Base-by-base conservation (phyloP, 2,797 vertebrate species). In the Podarcis lilfordi region DNA sequence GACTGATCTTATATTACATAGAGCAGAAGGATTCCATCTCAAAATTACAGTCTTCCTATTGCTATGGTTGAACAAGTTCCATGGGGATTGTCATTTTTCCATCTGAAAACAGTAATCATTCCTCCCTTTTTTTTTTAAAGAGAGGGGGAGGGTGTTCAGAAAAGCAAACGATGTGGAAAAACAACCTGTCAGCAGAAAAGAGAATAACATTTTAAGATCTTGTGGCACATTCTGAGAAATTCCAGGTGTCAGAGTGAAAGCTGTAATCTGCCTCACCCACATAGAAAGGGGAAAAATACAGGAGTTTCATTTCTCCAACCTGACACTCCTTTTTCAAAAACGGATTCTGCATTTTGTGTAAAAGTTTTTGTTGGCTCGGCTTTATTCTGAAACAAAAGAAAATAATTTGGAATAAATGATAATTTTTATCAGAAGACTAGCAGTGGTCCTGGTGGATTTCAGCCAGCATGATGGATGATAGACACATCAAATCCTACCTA, bases 41-140 rank as follows among this genome's bases (percentile, higher is more conserved):
- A 93, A 95, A 96, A 97, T 94, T 87, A 95, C 50, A 95, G 83
- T 87, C 93, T 95, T 93, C 82, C 80, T 87, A 83, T 92, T 83
- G 90, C 74, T 61, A 89, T 91, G 35, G 87, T 87, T 79, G 78
- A 92, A 87, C 69, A 86, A 10, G 78, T 93, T 91, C 93, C 87
- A 86, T 78, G 80, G 64, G 8, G 79, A 84, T 87, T 93, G 91
- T 94, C 80, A 92, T 92, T 95, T 81, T 93, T 94, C 94, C 86
- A 90, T 93, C 87, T 91, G 86, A 94, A 95, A 95, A 90, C 88
- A 94, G 87, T 89, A 84, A 93, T 91, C 78, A 89, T 90, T 88
- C 72, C 75, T 85, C 85, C 86, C 89, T 43, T 59, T 15, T 82
- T 80, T 43, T 59, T 87, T 90, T 90, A 68, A 85, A 94, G 93